Conservation (phyloP, 2,888 invertebrate species). For the Acronicta psi region DNA sequence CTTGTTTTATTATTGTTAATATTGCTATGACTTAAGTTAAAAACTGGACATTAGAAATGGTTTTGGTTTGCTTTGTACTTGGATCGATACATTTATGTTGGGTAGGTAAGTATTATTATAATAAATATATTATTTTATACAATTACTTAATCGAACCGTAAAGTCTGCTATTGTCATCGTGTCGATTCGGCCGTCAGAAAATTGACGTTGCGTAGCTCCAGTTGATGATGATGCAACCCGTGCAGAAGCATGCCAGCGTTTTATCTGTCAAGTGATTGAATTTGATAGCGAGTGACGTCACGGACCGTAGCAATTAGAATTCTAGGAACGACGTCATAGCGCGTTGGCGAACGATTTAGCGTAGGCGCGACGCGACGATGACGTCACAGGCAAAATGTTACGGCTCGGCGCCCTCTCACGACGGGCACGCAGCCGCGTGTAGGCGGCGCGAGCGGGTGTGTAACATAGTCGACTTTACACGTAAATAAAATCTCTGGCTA, state of each 20-base stretch:
- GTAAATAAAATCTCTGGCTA: slow-evolving; percentile 74
- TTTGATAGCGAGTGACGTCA: slow-evolving; percentile 75
- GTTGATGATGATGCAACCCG: slow-evolving; percentile 67
- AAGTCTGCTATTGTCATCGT: slow-evolving; percentile 65
- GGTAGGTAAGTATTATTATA: slow-evolving; percentile 22
- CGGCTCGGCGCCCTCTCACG: slow-evolving; percentile 62
- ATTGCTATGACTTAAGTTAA: background rate
- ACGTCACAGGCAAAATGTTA: slow-evolving; percentile 83
- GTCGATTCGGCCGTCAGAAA: slow-evolving; percentile 65
- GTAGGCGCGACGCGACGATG: slow-evolving; percentile 81
- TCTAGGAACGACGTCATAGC: slow-evolving; percentile 76
- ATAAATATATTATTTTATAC: too few relatives aligned
- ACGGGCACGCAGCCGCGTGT: slow-evolving; percentile 59
- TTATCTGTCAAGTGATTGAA: slow-evolving; percentile 62
- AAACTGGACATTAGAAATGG: background rate
- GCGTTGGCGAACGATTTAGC: slow-evolving; percentile 71
- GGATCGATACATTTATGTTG: slow-evolving; percentile 13
- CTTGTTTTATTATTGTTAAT: background rate
- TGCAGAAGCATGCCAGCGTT: slow-evolving; percentile 53
- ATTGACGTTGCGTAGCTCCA: slow-evolving; percentile 70
- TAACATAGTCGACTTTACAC: slow-evolving; percentile 67
- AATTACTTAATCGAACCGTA: too few relatives aligned
- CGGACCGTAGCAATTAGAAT: slow-evolving; percentile 64
- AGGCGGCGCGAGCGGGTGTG: slow-evolving; percentile 62
- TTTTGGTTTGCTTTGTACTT: too few relatives aligned